Conservation (phyloP, 2,113 vertebrate genomes). For the Podilymbus podiceps region DNA sequence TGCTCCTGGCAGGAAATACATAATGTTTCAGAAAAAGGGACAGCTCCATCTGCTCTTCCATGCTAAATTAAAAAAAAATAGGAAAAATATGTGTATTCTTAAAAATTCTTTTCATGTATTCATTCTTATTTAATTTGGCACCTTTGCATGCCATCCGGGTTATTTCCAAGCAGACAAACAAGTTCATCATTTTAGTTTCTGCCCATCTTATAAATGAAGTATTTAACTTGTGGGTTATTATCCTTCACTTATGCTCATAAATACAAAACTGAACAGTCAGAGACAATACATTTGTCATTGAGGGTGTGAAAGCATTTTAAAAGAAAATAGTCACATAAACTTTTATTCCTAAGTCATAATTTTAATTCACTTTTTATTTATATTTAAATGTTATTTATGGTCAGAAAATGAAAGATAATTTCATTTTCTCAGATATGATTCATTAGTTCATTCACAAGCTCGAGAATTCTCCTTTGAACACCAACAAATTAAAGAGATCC, state of each 20-base stretch:
- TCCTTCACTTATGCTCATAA: background rate
- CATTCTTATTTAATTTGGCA: background rate
- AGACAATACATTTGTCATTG: background rate
- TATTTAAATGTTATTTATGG: slow-evolving; percentile 26
- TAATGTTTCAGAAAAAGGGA: background rate
- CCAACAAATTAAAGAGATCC: slow-evolving; percentile 86
- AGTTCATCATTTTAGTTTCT: background rate
- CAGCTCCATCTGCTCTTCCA: background rate
- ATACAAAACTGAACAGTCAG: background rate
- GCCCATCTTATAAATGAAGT: background rate
- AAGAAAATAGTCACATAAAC: slow-evolving; percentile 3
- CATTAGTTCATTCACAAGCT: slow-evolving; percentile 86
- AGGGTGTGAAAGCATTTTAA: slow-evolving; percentile 2
- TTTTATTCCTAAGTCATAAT: no score
- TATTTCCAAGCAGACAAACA: background rate
- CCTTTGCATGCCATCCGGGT: background rate
- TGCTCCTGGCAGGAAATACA: background rate
- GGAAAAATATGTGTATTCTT: background rate
- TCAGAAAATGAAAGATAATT: slow-evolving; percentile 34
- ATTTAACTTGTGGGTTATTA: background rate
- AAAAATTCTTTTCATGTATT: background rate
- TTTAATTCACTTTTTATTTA: slow-evolving; percentile 10
- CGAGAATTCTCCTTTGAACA: slow-evolving; percentile 85
- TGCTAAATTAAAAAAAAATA: background rate
- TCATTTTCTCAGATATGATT: slow-evolving; percentile 79